A percentile compares a stretch with the other conserved stretches of the same genome.
Evolutionary conservation across 2,888 invertebrate species (phyloP).

Genomic region (Trissoscelio sp.): DNA sequence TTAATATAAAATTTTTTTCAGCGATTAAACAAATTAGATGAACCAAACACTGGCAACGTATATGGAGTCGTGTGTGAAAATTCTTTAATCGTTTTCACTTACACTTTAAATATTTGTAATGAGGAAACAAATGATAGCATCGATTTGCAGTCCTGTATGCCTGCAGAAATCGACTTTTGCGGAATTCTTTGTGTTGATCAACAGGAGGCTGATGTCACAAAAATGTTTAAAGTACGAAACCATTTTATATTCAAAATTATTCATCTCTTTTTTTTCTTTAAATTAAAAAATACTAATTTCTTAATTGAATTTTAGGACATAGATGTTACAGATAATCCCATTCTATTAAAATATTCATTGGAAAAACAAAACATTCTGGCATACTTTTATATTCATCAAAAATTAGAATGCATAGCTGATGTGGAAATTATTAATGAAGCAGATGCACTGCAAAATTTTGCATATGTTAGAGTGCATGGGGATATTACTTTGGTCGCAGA

Average conservation of each 20-base stretch:
- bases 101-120: constrained; percentile 87
- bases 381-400: constrained; percentile 89
- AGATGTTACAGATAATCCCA: constrained; percentile 92
- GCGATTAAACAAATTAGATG: constrained; percentile 88
- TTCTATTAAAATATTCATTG: constrained; percentile 86
- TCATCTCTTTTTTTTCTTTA: neutral
- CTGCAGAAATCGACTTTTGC: constrained; percentile 91
- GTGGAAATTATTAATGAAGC: constrained; percentile 87
- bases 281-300: neutral
- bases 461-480: constrained; percentile 88
- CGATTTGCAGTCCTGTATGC: constrained; percentile 87
- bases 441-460: constrained; percentile 88
- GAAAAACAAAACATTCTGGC: constrained; percentile 86
- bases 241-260: constrained; percentile 14
- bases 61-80: constrained; percentile 91
- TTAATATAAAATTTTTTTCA: constrained; percentile 80
- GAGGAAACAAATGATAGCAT: constrained; percentile 84
- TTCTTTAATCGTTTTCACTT: constrained; percentile 88
- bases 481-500: constrained; percentile 87
- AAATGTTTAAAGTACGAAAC: constrained; percentile 85
- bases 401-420: constrained; percentile 87
- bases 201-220: constrained; percentile 86
- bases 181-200: constrained; percentile 89
- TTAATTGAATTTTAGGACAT: constrained; percentile 85
- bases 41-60: constrained; percentile 88